These are phyloP conservation scores for Amblyraja radiata DNA, from an alignment of 2,797 vertebrate genomes.

Conservation along the genomic window DNA sequence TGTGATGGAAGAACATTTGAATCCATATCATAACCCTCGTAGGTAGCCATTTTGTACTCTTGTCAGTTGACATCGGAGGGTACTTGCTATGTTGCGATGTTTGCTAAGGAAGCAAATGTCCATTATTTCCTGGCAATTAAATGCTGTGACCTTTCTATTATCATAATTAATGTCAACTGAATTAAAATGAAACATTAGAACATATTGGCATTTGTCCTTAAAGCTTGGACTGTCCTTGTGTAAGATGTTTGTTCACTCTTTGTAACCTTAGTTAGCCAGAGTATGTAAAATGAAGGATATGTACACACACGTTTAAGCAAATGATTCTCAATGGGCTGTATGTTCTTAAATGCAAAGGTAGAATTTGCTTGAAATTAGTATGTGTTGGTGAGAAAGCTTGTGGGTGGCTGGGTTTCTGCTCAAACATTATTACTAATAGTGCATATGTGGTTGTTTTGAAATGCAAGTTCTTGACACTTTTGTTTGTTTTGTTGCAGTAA, in stretches of 20 bases:
- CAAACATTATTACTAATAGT: not conserved
- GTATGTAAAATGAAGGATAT: too few relatives aligned
- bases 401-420: too few relatives aligned
- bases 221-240: not conserved
- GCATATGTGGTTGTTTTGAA: not conserved
- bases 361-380: too few relatives aligned
- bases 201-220: too few relatives aligned
- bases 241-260: not conserved
- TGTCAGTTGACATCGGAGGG: too few relatives aligned
- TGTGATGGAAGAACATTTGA: not conserved
- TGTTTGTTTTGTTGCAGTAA: constrained; percentile 63
- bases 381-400: too few relatives aligned
- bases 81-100: not conserved
- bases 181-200: not conserved
- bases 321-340: too few relatives aligned
- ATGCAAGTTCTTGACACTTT: constrained; percentile 26
- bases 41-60: not conserved
- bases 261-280: too few relatives aligned
- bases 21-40: not conserved
- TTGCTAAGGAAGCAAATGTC: not conserved
- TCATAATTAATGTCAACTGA: not conserved
- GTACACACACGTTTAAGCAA: too few relatives aligned
- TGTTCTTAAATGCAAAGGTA: too few relatives aligned
- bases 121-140: not conserved
- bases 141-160: not conserved